These are phyloP conservation scores for Pherbina coryleti DNA, from an alignment of 2,888 invertebrate genomes.

Conservation along the genomic window DNA sequence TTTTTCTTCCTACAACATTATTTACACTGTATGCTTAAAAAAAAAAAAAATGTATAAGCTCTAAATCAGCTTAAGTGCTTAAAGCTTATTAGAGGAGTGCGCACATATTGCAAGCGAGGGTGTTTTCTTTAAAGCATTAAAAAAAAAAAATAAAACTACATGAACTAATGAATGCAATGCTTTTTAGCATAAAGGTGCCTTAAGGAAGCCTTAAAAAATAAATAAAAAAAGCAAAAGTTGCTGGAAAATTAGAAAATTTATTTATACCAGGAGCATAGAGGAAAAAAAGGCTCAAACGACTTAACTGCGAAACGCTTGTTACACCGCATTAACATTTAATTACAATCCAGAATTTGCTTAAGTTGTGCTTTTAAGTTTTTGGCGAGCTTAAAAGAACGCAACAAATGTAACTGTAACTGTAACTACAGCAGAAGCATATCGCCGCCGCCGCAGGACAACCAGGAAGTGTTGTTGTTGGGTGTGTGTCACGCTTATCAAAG, in stretches of 20 bases:
- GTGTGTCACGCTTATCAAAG: neutral
- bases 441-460: neutral
- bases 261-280: neutral
- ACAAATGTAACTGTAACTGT: neutral
- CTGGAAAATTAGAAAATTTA: neutral
- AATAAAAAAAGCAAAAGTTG: neutral
- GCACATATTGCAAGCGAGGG: conserved; percentile 41
- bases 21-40: conserved; percentile 8
- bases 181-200: neutral
- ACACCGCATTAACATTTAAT: conserved; percentile 54
- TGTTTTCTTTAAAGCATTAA: neutral
- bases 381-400: conserved; percentile 15
- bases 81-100: conserved; percentile 54
- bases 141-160: conserved; percentile 33
- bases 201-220: conserved; percentile 19
- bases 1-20: neutral
- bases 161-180: conserved; percentile 49
- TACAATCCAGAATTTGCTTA: conserved; percentile 41
- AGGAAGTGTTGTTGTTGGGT: neutral
- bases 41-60: conserved; percentile 52
- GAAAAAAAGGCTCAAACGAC: neutral
- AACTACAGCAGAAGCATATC: neutral
- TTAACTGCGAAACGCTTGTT: conserved; percentile 44
- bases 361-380: conserved; percentile 42
- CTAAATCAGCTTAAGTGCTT: conserved; percentile 66